Evolutionary conservation across 2,797 vertebrate genomes (phyloP).

Genomic region (Florisuga fusca): DNA sequence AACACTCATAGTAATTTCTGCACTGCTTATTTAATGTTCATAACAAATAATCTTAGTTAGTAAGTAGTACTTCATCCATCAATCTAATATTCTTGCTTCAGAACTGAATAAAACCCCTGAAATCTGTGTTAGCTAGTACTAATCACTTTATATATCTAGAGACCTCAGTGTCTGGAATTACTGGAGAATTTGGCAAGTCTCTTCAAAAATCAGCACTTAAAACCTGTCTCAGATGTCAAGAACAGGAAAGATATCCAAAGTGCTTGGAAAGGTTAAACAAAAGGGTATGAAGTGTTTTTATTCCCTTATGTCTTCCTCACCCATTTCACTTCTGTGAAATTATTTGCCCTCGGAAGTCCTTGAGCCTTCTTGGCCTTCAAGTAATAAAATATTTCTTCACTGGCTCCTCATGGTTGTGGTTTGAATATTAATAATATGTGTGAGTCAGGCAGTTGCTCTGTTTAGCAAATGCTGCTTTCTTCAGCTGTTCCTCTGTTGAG

Average conservation of each 20-base stretch:
- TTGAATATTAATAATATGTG: background rate
- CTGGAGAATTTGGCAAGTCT: background rate
- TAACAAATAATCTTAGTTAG: background rate
- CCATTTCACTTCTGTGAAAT: background rate
- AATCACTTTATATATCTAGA: background rate
- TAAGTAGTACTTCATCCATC: background rate
- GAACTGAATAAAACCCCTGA: background rate
- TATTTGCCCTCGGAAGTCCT: background rate
- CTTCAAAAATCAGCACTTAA: background rate
- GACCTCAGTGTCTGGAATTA: background rate
- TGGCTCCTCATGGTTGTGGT: background rate
- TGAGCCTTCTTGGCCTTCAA: background rate
- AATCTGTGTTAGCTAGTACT: background rate
- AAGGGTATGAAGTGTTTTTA: background rate
- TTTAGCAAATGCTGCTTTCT: background rate
- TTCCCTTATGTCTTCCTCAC: background rate
- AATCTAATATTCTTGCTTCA: background rate
- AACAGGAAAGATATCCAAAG: constrained; percentile 13
- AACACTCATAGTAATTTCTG: background rate
- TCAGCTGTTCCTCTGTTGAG: background rate
- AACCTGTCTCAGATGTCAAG: background rate
- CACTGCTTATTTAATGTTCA: background rate
- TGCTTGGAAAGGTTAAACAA: background rate
- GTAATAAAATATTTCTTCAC: background rate
- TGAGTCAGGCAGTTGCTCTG: background rate